phyloP scores from a whole-genome alignment of 2,888 invertebrate species.

The Drosophila kuntzei region DNA sequence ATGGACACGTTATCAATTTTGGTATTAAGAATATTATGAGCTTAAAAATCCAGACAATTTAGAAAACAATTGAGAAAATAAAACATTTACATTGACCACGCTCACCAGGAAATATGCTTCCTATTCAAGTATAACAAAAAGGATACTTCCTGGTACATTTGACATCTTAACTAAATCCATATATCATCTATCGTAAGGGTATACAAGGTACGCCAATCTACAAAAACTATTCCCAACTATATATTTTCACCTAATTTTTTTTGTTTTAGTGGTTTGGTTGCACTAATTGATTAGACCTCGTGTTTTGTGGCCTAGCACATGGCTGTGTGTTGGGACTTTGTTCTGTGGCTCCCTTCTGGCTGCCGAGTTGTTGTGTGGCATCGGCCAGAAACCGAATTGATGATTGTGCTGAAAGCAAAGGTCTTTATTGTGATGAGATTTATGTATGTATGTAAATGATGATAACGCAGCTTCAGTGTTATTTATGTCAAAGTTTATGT shows the following conservation, averaged over 20 bases:
- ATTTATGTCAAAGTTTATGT: constrained; percentile 53
- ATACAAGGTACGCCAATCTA: constrained; percentile 4
- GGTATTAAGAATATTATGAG: too few relatives aligned
- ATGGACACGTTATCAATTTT: too few relatives aligned
- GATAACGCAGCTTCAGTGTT: constrained; percentile 43
- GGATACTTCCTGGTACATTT: too few relatives aligned
- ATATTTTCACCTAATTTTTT: neutral
- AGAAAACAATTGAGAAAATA: too few relatives aligned
- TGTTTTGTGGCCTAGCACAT: constrained; percentile 50
- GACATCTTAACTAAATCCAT: too few relatives aligned
- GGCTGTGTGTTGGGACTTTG: constrained; percentile 35
- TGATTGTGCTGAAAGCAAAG: constrained; percentile 64
- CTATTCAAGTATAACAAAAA: too few relatives aligned
- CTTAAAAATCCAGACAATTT: too few relatives aligned
- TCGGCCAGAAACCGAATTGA: constrained; percentile 50
- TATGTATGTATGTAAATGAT: constrained; percentile 17
- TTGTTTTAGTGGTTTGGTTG: constrained; percentile 11
- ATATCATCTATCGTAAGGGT: constrained; percentile 12
- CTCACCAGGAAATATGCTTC: too few relatives aligned
- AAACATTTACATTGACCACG: too few relatives aligned
- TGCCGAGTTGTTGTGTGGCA: constrained; percentile 51
- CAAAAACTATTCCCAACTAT: neutral
- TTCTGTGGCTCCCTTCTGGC: constrained; percentile 70
- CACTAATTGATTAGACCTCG: constrained; percentile 65
- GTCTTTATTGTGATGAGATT: constrained; percentile 62